These are phyloP conservation scores for Vanessa atalanta DNA, from an alignment of 1,140 invertebrate species.

Conservation along the genomic window DNA sequence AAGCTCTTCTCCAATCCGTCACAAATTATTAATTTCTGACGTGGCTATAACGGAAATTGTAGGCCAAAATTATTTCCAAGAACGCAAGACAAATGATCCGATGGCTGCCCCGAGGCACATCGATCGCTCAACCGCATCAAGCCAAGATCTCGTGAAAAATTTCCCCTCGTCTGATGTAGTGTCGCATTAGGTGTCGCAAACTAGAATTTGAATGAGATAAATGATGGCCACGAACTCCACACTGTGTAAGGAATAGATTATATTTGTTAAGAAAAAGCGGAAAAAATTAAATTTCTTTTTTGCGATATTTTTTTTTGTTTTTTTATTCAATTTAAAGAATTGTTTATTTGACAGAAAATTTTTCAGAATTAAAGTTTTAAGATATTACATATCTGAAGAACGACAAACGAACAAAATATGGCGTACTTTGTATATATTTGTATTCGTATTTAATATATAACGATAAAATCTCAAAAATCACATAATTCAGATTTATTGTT, in stretches of 20 bases:
- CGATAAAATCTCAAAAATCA: background rate
- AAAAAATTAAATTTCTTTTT: background rate
- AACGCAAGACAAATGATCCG: constrained; percentile 37
- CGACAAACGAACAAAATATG: too few relatives aligned
- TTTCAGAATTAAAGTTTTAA: too few relatives aligned
- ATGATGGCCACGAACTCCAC: constrained; percentile 30
- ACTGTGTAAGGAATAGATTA: constrained; percentile 15
- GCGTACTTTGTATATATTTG: too few relatives aligned
- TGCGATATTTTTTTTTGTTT: too few relatives aligned
- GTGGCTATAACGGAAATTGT: constrained; percentile 24
- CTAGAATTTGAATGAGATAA: constrained; percentile 41
- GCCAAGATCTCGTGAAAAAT: constrained; percentile 38
- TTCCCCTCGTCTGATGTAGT: constrained; percentile 32
- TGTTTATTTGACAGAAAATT: too few relatives aligned
- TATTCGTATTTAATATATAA: too few relatives aligned
- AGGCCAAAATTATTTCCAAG: constrained; percentile 32
- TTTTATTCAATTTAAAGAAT: background rate
- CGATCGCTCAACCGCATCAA: constrained; percentile 39
- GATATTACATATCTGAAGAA: too few relatives aligned
- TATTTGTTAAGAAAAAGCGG: constrained; percentile 17
- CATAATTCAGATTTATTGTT: background rate
- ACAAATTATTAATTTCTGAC: constrained; percentile 10
- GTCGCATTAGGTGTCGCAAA: constrained; percentile 42
- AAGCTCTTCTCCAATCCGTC: background rate
- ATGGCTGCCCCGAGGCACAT: constrained; percentile 26